These are phyloP conservation scores for Eristalinus sepulchralis DNA, from an alignment of 2,888 invertebrate genomes.

Conservation along the genomic window DNA sequence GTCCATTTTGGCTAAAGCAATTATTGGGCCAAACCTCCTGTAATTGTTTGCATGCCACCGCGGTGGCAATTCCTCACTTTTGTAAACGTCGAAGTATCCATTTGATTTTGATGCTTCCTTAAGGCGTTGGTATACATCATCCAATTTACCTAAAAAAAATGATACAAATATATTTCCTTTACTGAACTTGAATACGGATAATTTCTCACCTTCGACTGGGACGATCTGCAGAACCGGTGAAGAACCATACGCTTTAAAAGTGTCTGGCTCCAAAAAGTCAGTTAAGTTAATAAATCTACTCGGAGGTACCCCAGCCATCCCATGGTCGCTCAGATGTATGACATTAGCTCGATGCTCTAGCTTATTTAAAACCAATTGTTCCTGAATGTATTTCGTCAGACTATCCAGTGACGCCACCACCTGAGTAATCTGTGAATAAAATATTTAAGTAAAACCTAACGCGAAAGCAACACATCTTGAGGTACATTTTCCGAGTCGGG, in stretches of 20 bases:
- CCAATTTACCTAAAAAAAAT: constrained; percentile 80
- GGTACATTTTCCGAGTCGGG: constrained; percentile 74
- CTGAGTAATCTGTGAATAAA: constrained; percentile 74
- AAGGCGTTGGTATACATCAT: constrained; percentile 81
- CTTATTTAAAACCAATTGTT: constrained; percentile 81
- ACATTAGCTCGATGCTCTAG: constrained; percentile 84
- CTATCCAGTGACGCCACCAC: constrained; percentile 82
- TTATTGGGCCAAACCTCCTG: constrained; percentile 83
- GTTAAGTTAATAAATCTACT: constrained; percentile 83
- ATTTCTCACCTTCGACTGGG: constrained; percentile 82
- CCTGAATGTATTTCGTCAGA: constrained; percentile 83
- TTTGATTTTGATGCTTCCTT: constrained; percentile 79
- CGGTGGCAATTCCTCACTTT: constrained; percentile 83
- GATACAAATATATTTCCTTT: background rate
- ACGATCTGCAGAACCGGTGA: constrained; percentile 84
- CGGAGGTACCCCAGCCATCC: constrained; percentile 84
- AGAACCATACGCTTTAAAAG: constrained; percentile 82
- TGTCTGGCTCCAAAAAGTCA: constrained; percentile 80
- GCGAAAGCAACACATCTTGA: background rate
- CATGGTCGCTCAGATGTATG: constrained; percentile 88
- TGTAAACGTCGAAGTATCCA: constrained; percentile 83
- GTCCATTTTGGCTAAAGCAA: constrained; percentile 84
- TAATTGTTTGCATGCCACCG: constrained; percentile 85
- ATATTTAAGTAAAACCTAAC: background rate
- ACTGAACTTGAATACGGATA: background rate